These are phyloP conservation scores for Colistium nudipinnis DNA, from an alignment of 2,113 vertebrate genomes.

Conservation along the genomic window DNA sequence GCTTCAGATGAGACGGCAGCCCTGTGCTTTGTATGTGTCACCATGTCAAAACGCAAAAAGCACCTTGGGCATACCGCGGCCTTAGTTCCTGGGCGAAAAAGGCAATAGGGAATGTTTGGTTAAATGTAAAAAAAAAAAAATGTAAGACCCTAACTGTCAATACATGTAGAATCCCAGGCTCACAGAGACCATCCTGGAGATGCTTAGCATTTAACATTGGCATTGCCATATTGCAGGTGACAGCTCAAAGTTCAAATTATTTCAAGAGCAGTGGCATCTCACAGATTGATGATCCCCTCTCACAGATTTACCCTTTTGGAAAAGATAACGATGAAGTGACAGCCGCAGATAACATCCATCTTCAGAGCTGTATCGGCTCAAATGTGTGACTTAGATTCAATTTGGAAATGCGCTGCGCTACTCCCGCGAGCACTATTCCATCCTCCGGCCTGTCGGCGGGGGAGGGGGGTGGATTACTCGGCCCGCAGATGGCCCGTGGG, in stretches of 20 bases:
- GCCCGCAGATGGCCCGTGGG: too few species aligned
- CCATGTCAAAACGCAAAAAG: neutral
- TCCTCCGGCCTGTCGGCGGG: too few species aligned
- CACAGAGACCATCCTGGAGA: neutral
- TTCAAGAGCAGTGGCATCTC: neutral
- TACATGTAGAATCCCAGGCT: neutral
- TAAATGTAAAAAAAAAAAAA: too few species aligned
- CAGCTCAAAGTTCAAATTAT: too few species aligned
- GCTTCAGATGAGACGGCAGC: slow-evolving; percentile 8
- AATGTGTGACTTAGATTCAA: too few species aligned
- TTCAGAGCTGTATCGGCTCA: neutral
- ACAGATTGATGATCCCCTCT: neutral
- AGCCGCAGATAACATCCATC: neutral
- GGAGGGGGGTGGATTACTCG: too few species aligned
- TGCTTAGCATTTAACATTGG: too few species aligned
- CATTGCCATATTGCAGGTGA: too few species aligned
- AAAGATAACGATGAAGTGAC: slow-evolving; percentile 11
- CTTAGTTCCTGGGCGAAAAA: slow-evolving; percentile 18
- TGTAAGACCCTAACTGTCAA: too few species aligned
- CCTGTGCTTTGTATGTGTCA: neutral
- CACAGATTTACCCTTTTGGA: neutral
- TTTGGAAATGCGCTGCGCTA: too few species aligned
- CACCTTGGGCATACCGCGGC: neutral
- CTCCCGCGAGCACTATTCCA: too few species aligned
- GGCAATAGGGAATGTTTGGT: neutral